A percentile compares a stretch with the other conserved stretches of the same genome.
phyloP scores from a whole-genome alignment of 2,888 invertebrate species.

The Protophormia terraenovae region DNA sequence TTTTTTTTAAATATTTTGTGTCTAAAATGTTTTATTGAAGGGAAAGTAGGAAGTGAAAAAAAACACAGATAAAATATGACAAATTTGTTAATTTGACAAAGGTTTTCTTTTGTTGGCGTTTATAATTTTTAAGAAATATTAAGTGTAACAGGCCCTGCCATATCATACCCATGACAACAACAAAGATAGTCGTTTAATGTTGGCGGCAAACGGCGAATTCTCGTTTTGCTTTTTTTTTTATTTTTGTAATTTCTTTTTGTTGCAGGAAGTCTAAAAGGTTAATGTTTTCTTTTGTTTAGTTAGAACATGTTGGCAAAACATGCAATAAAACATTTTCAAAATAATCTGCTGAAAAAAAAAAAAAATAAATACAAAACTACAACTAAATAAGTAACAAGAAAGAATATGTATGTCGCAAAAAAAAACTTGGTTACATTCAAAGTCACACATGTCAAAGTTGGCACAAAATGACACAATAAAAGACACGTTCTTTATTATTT shows the following conservation, averaged over 20 bases:
- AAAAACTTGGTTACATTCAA: slow-evolving; percentile 70
- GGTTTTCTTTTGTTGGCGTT: slow-evolving; percentile 7
- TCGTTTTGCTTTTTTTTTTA: slow-evolving; percentile 1
- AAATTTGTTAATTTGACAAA: slow-evolving; percentile 46
- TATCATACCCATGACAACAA: slow-evolving; percentile 24
- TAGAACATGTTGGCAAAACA: slow-evolving; percentile 65
- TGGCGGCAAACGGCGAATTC: slow-evolving; percentile 34
- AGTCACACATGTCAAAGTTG: slow-evolving; percentile 80
- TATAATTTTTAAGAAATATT: slow-evolving; percentile 11
- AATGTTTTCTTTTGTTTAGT: slow-evolving; percentile 61
- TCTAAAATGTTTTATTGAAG: slow-evolving; percentile 41
- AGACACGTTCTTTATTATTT: slow-evolving; percentile 37
- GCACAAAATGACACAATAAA: slow-evolving; percentile 77
- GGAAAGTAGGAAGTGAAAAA: neutral
- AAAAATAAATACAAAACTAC: slow-evolving; percentile 22
- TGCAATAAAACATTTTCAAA: slow-evolving; percentile 63
- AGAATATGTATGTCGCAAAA: slow-evolving; percentile 68
- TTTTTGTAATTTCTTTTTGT: neutral
- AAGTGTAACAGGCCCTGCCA: slow-evolving; percentile 21
- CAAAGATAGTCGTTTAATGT: neutral
- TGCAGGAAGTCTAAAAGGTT: slow-evolving; percentile 63
- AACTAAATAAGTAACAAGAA: slow-evolving; percentile 60
- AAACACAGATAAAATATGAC: slow-evolving; percentile 27
- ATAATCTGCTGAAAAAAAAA: slow-evolving; percentile 27
- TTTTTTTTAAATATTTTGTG: neutral